Percentiles rank a stretch among this genome's conserved stretches.
phyloP scores from a whole-genome alignment of 2,113 vertebrate genomes.

The Hassar affinis region DNA sequence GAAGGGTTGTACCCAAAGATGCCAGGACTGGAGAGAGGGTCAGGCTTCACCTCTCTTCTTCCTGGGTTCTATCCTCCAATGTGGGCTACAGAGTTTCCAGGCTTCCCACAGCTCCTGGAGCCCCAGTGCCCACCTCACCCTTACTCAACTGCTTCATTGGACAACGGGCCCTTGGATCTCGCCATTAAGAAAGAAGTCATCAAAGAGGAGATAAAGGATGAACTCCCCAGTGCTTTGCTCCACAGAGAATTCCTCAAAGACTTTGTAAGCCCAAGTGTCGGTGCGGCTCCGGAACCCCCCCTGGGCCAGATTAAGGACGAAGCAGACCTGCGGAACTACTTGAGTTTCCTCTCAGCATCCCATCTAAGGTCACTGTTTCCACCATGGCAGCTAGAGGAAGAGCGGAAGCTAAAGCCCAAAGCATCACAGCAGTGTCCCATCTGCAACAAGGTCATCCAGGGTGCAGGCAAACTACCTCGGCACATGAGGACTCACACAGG shows the following conservation, averaged over 20 bases:
- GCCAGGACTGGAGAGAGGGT: conserved; percentile 79
- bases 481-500: conserved; percentile 98
- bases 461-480: conserved; percentile 92
- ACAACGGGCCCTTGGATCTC: conserved; percentile 83
- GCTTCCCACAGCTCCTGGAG: conserved; percentile 79
- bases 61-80: conserved; percentile 90
- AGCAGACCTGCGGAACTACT: conserved; percentile 87
- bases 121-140: conserved; percentile 57
- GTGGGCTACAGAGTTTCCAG: conserved; percentile 84
- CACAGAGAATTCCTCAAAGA: conserved; percentile 90
- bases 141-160: conserved; percentile 72
- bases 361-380: conserved; percentile 90
- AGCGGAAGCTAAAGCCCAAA: conserved; percentile 97
- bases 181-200: conserved; percentile 92
- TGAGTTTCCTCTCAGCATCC: conserved; percentile 89
- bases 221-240: conserved; percentile 78
- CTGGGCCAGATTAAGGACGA: conserved; percentile 89
- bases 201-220: conserved; percentile 92
- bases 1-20: conserved; percentile 90
- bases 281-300: conserved; percentile 68
- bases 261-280: conserved; percentile 68
- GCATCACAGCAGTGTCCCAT: conserved; percentile 97
- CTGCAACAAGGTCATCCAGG: conserved; percentile 98
- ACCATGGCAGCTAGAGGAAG: conserved; percentile 92
- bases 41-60: conserved; percentile 81